Conservation (phyloP, 2,797 vertebrate species). For the Trichosurus vulpecula region DNA sequence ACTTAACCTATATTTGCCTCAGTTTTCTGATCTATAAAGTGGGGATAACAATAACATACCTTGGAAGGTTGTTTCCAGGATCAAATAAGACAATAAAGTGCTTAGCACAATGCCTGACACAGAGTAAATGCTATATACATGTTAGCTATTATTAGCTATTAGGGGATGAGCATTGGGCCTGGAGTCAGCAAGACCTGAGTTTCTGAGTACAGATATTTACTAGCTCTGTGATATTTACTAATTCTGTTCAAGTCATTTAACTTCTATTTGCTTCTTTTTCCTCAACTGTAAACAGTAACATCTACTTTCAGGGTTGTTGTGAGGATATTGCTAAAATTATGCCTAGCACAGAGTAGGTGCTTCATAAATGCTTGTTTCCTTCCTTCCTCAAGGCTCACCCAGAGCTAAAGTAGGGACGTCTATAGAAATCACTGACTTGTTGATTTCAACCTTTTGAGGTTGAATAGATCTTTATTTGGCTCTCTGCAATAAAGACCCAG, state of each 20-base stretch:
- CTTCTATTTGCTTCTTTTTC: background rate
- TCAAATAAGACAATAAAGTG: background rate
- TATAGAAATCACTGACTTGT: background rate
- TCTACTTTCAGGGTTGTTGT: background rate
- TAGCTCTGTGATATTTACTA: background rate
- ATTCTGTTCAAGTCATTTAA: background rate
- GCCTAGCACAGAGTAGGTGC: background rate
- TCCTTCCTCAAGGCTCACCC: background rate
- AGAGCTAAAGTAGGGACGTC: background rate
- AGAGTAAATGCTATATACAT: background rate
- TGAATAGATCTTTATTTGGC: background rate
- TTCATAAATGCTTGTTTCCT: background rate
- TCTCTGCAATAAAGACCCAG: constrained; percentile 47
- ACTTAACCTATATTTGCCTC: background rate
- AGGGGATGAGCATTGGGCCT: background rate
- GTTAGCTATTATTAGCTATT: background rate
- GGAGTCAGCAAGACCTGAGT: background rate
- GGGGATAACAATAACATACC: background rate
- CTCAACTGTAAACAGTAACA: background rate
- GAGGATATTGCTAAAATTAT: background rate
- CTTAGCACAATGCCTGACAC: background rate
- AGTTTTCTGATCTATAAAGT: background rate
- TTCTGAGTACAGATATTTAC: background rate
- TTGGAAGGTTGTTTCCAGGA: background rate
- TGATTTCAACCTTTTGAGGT: background rate